A percentile compares a stretch with the other conserved stretches of the same genome.
phyloP scores from a whole-genome alignment of 2,113 vertebrate species.

The Macquaria ambigua region DNA sequence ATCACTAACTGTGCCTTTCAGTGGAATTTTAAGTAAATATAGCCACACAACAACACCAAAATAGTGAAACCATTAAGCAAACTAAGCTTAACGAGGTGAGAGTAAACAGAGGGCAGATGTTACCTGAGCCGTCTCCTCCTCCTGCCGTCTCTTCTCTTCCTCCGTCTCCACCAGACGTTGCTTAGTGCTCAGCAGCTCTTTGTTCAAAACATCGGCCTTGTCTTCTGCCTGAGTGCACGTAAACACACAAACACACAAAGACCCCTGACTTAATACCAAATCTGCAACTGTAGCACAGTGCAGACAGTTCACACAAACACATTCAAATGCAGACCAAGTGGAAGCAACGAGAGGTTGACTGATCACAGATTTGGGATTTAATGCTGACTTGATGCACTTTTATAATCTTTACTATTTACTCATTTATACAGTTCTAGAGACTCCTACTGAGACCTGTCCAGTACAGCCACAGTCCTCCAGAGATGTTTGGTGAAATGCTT shows the following conservation, averaged over 20 bases:
- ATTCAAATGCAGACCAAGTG: background rate
- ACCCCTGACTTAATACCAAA: background rate
- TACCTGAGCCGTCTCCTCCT: slow-evolving; percentile 97
- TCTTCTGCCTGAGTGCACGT: slow-evolving; percentile 90
- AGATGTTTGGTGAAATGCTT: background rate
- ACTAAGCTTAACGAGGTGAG: background rate
- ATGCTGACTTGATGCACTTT: too few species aligned
- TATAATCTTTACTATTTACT: background rate
- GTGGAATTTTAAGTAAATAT: background rate
- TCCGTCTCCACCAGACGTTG: slow-evolving; percentile 96
- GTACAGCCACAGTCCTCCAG: background rate
- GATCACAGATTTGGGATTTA: background rate
- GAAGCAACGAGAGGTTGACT: background rate
- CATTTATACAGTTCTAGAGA: background rate
- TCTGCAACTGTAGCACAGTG: background rate
- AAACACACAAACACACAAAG: background rate
- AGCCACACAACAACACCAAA: background rate
- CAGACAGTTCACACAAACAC: background rate
- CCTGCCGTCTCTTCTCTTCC: slow-evolving; percentile 95
- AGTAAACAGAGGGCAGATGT: background rate
- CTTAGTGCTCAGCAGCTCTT: slow-evolving; percentile 96
- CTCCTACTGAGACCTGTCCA: background rate
- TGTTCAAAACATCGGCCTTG: slow-evolving; percentile 97
- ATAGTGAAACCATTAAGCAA: background rate
- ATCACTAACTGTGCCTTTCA: background rate